Evolutionary conservation across 1,140 invertebrate genomes (phyloP).

Genomic region (Atta texana): DNA sequence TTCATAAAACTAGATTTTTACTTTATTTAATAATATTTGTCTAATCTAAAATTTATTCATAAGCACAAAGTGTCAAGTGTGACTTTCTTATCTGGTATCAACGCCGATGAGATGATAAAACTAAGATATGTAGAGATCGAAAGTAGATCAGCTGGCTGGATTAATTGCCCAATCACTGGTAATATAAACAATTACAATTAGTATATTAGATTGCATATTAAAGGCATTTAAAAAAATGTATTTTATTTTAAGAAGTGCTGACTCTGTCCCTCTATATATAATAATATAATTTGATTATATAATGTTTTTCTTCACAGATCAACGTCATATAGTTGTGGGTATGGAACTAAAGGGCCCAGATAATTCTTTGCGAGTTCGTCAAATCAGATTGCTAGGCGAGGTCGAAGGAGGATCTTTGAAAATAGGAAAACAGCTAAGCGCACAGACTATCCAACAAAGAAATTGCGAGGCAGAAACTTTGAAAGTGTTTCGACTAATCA

Average conservation of each 20-base stretch:
- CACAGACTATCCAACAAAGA: constrained; percentile 91
- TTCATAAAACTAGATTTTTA: background rate
- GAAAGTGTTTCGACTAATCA: constrained; percentile 97
- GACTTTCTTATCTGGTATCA: constrained; percentile 92
- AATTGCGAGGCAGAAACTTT: constrained; percentile 97
- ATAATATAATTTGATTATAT: background rate
- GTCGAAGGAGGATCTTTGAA: constrained; percentile 87
- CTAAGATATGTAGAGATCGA: constrained; percentile 94
- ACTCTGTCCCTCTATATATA: background rate
- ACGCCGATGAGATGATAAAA: constrained; percentile 92
- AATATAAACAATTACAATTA: constrained; percentile 72
- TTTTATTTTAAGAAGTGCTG: background rate
- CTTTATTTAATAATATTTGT: constrained; percentile 41
- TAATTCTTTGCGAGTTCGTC: constrained; percentile 94
- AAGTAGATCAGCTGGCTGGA: constrained; percentile 93
- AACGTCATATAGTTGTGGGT: constrained; percentile 88
- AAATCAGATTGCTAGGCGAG: constrained; percentile 90
- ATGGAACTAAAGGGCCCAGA: constrained; percentile 97
- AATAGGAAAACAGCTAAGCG: constrained; percentile 86
- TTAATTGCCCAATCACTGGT: constrained; percentile 93
- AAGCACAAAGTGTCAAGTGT: constrained; percentile 96
- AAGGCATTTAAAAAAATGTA: background rate
- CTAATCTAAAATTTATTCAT: constrained; percentile 49
- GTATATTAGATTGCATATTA: background rate
- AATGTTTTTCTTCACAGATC: constrained; percentile 80